These are phyloP conservation scores for Glandiceps talaboti DNA, from an alignment of 53 echinoderm and acorn worm species.

Conservation along the genomic window DNA sequence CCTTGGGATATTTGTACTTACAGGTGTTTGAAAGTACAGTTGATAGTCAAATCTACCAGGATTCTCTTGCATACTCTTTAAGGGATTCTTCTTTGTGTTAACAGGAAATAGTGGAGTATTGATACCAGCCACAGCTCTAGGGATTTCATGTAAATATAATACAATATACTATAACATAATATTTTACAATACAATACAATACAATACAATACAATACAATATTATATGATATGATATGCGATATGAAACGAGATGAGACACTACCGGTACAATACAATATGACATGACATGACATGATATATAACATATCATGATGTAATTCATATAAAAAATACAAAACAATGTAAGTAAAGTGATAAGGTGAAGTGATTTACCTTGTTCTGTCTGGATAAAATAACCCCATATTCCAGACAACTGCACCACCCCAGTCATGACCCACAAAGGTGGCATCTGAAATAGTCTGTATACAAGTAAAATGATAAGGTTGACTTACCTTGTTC, in stretches of 20 bases:
- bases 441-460: slow-evolving; percentile 57
- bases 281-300: too few relatives aligned
- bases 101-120: slow-evolving; percentile 79
- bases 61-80: slow-evolving; percentile 45
- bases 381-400: slow-evolving; percentile 19
- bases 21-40: slow-evolving; percentile 67
- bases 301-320: too few relatives aligned
- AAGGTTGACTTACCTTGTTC: neutral
- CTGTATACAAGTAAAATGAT: neutral
- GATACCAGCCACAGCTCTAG: slow-evolving; percentile 66
- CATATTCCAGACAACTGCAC: slow-evolving; percentile 59
- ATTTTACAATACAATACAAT: too few relatives aligned
- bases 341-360: too few relatives aligned
- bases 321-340: too few relatives aligned
- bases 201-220: too few relatives aligned
- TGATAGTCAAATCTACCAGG: slow-evolving; percentile 74
- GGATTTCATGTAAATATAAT: too few relatives aligned
- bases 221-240: too few relatives aligned
- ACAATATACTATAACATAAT: too few relatives aligned
- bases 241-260: too few relatives aligned
- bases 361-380: neutral
- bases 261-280: too few relatives aligned
- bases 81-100: slow-evolving; percentile 33
- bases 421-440: slow-evolving; percentile 98
- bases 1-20: slow-evolving; percentile 23